These are phyloP conservation scores for Hyperoplus lanceolatus DNA, from an alignment of 2,797 vertebrate genomes.

Conservation along the genomic window DNA sequence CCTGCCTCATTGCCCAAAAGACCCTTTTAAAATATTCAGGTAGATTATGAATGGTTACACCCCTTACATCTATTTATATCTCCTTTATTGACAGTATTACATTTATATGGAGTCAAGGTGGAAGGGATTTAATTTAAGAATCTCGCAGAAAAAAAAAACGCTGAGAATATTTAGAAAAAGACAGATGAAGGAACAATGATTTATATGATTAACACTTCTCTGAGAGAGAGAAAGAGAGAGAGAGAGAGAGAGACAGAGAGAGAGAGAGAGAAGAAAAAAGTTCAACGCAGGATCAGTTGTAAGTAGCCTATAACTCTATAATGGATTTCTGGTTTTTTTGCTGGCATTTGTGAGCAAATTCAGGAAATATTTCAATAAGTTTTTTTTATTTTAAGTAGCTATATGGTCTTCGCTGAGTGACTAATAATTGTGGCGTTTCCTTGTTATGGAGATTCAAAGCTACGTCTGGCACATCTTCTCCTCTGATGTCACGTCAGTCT, in stretches of 20 bases:
- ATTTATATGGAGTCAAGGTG: constrained; percentile 86
- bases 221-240: constrained; percentile 9
- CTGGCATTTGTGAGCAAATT: constrained; percentile 28
- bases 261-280: constrained; percentile 6
- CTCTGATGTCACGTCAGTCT: constrained; percentile 81
- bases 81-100: constrained; percentile 85
- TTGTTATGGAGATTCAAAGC: constrained; percentile 78
- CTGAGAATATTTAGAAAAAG: constrained; percentile 75
- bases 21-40: constrained; percentile 86
- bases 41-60: constrained; percentile 86
- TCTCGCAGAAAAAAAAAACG: constrained; percentile 51
- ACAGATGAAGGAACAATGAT: constrained; percentile 74
- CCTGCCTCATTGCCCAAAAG: constrained; percentile 80
- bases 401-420: constrained; percentile 65
- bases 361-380: constrained; percentile 53
- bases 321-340: constrained; percentile 35
- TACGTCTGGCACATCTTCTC: constrained; percentile 72
- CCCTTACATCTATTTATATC: constrained; percentile 82
- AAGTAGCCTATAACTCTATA: constrained; percentile 2
- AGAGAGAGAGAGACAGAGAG: no score
- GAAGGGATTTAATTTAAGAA: constrained; percentile 82
- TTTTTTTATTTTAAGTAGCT: constrained; percentile 23
- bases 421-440: constrained; percentile 78
- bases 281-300: constrained; percentile 38
- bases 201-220: constrained; percentile 70